A percentile compares a stretch with the other conserved stretches of the same genome.
Evolutionary conservation across 1,140 invertebrate genomes (phyloP).

Genomic region (Sinella curviseta): DNA sequence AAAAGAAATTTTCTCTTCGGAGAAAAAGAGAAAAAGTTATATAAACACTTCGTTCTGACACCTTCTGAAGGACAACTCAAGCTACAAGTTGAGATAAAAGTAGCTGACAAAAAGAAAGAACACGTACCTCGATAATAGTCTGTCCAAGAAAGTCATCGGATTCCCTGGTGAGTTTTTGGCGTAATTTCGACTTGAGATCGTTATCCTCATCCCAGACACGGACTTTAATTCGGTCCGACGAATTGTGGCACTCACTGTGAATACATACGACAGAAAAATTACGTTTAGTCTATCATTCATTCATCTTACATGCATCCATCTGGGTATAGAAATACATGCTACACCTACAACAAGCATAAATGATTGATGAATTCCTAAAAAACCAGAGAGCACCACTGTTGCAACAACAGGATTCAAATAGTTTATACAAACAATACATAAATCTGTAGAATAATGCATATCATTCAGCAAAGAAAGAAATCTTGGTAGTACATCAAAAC

Average conservation of each 20-base stretch:
- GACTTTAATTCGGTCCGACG: conserved; percentile 98
- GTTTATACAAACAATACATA: too few relatives aligned
- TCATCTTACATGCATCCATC: not conserved
- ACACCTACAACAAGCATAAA: too few relatives aligned
- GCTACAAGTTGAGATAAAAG: conserved; percentile 24
- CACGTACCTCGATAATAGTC: conserved; percentile 91
- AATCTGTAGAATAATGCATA: too few relatives aligned
- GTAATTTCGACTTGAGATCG: conserved; percentile 94
- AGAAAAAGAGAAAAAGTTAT: too few relatives aligned
- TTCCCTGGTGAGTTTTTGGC: conserved; percentile 94
- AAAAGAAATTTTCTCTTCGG: too few relatives aligned
- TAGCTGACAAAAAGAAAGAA: conserved; percentile 12
- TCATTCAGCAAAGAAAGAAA: too few relatives aligned
- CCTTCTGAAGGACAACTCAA: not conserved
- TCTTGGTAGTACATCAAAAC: too few relatives aligned
- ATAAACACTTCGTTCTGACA: too few relatives aligned
- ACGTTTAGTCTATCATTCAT: not conserved
- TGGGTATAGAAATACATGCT: too few relatives aligned
- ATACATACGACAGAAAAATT: conserved; percentile 49
- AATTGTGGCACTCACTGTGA: conserved; percentile 97
- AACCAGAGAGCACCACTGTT: too few relatives aligned
- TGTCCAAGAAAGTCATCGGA: conserved; percentile 99
- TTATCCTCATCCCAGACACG: conserved; percentile 99
- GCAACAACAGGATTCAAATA: too few relatives aligned
- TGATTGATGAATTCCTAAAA: too few relatives aligned